Evolutionary conservation across 1,140 invertebrate genomes (phyloP), one percentile per base, ranked within the genome.

Genomic region (Euschistus heros): DNA sequence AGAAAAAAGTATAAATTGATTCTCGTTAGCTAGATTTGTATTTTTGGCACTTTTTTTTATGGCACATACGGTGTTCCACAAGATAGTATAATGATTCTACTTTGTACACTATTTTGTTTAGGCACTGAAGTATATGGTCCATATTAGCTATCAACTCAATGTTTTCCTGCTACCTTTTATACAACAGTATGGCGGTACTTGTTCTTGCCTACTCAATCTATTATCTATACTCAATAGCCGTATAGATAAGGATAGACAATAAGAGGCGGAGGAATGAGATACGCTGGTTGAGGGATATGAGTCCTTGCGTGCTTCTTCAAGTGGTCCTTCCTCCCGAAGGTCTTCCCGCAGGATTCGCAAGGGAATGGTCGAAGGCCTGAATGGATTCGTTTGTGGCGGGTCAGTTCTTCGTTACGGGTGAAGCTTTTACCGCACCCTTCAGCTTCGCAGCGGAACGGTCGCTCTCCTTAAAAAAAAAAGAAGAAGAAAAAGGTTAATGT

Each of bases 331-430:
- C 92, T 81, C 0, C 92, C 92, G 72, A 96, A 96, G 42, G 86
- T 80, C 75, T 95, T 95, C 0, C 85, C 86, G 67, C 93, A 95
- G 8, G 84, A 80, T 0, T 77, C 72, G 74, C 92, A 95, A 0
- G 84, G 80, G 73, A 86, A 92, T 0, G 91, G 91, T 10, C 89
- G 79, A 0, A 89, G 75, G 1, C 89, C 89, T 0, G 88, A 88
- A 74, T 97, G 93, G 61, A 96, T 97, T 63, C 91, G 80, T 69
- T 89, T 88, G 75, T 97, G 93, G 24, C 92, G 80, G 0, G 92
- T 95, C 47, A 96, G 75, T 73, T 97, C 92, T 76, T 96, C 92
- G 75, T 96, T 97, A 67, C 92, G 81, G 0, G 92, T 94, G 72
- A 97, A 97, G 0, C 86, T 86, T 74, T 94, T 94, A 0, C 86